Conservation (phyloP, 2,797 vertebrate genomes). For the Falco biarmicus region DNA sequence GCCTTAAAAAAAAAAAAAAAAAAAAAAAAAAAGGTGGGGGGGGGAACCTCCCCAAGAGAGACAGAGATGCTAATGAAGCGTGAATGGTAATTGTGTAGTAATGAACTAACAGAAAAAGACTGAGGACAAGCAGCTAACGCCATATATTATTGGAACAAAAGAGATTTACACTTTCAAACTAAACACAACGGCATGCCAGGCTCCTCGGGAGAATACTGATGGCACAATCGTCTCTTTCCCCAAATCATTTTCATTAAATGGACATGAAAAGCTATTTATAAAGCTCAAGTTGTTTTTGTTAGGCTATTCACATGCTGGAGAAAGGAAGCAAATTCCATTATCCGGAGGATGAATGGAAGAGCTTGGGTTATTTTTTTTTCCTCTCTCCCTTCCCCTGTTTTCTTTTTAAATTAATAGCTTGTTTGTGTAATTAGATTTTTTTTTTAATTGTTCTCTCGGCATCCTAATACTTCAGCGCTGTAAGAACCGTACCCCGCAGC, state of each 20-base stretch:
- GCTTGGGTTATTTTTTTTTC: constrained; percentile 25
- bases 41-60: constrained; percentile 80
- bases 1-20: constrained; percentile 78
- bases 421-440: constrained; percentile 59
- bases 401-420: constrained; percentile 58
- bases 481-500: not conserved
- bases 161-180: constrained; percentile 99
- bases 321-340: constrained; percentile 92
- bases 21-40: constrained; percentile 33
- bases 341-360: constrained; percentile 84
- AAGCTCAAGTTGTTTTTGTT: constrained; percentile 93
- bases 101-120: constrained; percentile 99
- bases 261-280: constrained; percentile 96
- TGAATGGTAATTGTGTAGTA: constrained; percentile 99
- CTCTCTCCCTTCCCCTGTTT: constrained; percentile 18
- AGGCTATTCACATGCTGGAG: constrained; percentile 84
- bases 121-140: constrained; percentile 96
- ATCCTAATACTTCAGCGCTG: not conserved
- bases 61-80: constrained; percentile 99
- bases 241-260: constrained; percentile 97
- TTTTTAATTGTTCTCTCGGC: not conserved
- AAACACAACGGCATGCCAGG: constrained; percentile 94
- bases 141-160: constrained; percentile 97
- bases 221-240: constrained; percentile 82
- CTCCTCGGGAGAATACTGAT: constrained; percentile 90